Evolutionary conservation across 2,797 vertebrate genomes (phyloP).

Genomic region (Mus spretus): DNA sequence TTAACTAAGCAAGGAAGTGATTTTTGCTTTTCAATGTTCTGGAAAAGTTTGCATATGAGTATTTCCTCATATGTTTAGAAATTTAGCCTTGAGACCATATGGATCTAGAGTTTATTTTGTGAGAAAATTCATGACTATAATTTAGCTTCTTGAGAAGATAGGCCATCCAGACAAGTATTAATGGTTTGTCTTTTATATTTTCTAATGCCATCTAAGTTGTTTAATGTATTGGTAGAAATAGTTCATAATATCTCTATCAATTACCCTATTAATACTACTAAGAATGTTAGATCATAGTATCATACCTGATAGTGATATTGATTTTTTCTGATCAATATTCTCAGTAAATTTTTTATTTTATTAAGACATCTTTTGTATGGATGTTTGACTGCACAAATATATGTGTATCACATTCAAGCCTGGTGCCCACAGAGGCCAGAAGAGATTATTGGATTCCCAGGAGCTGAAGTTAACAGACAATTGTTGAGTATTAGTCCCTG

Average conservation of each 20-base stretch:
- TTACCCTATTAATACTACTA: background rate
- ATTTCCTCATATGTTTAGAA: conserved; percentile 14
- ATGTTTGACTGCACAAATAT: background rate
- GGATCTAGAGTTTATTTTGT: background rate
- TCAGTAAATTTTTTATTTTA: conserved; percentile 19
- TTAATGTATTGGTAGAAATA: conserved; percentile 27
- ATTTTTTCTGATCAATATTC: background rate
- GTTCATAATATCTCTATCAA: background rate
- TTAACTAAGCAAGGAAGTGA: conserved; percentile 9
- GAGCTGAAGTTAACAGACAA: background rate
- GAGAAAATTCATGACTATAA: background rate
- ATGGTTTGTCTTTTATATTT: conserved; percentile 28
- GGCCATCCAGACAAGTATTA: background rate
- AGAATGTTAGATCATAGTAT: background rate
- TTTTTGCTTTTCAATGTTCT: background rate
- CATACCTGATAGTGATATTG: background rate
- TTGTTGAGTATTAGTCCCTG: background rate
- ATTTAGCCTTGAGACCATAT: background rate
- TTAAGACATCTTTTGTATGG: background rate
- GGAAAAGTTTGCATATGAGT: background rate
- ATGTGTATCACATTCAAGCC: too few species aligned
- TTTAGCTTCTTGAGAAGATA: conserved; percentile 53
- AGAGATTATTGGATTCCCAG: background rate
- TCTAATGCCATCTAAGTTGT: conserved; percentile 9
- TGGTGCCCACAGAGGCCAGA: background rate